A percentile compares a stretch with the other conserved stretches of the same genome.
phyloP scores from a whole-genome alignment of 2,888 invertebrate genomes.

The Eucriotettix oculatus region DNA sequence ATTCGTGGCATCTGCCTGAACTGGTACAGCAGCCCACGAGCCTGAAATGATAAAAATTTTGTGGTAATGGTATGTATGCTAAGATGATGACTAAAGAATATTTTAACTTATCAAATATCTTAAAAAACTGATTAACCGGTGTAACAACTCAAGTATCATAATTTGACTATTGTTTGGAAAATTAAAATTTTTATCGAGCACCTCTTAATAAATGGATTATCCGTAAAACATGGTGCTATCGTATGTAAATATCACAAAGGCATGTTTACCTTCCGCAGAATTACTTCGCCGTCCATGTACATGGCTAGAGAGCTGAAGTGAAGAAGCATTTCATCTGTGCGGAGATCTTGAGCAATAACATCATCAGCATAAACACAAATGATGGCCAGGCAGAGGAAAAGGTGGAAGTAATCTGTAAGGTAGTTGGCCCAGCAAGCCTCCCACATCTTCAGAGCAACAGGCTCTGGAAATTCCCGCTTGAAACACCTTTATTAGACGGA shows the following conservation, averaged over 20 bases:
- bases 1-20: constrained; percentile 75
- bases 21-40: constrained; percentile 77
- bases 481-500: constrained; percentile 50
- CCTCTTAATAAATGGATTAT: not conserved
- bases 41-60: constrained; percentile 26
- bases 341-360: constrained; percentile 78
- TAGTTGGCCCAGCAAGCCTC: constrained; percentile 96
- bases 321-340: constrained; percentile 86
- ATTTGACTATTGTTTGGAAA: too few relatives aligned
- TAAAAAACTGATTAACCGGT: too few relatives aligned
- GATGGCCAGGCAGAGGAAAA: constrained; percentile 86
- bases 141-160: too few relatives aligned
- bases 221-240: not conserved
- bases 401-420: constrained; percentile 88
- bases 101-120: too few relatives aligned
- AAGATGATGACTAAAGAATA: too few relatives aligned
- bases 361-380: constrained; percentile 85
- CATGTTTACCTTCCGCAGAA: constrained; percentile 52
- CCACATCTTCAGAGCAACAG: constrained; percentile 82
- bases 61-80: not conserved
- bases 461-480: constrained; percentile 80
- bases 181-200: not conserved
- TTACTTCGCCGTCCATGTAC: constrained; percentile 91
- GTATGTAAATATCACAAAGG: not conserved
- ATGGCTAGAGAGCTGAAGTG: constrained; percentile 92